Conservation (phyloP, 2,888 invertebrate species). For the Conistra vaccinii region DNA sequence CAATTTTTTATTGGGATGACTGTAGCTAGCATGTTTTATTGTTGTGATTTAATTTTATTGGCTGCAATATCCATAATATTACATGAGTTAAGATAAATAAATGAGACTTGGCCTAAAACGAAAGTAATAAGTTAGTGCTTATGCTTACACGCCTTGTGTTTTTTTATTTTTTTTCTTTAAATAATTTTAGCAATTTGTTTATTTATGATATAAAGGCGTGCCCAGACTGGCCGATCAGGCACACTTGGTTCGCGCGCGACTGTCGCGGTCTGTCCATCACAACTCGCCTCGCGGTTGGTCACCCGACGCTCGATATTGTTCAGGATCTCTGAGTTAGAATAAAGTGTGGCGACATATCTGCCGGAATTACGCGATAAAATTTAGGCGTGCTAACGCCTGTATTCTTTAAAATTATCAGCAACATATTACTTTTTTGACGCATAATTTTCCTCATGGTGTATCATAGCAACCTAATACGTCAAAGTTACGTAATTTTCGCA, state of each 20-base stretch:
- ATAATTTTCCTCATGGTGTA: not conserved
- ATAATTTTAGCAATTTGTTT: constrained; percentile 10
- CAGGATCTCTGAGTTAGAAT: constrained; percentile 12
- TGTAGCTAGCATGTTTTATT: not conserved
- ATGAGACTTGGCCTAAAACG: not conserved
- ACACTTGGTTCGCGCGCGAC: constrained; percentile 22
- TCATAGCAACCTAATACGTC: not conserved
- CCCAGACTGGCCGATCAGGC: constrained; percentile 38
- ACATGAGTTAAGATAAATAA: not conserved
- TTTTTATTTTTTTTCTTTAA: not conserved
- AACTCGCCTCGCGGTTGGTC: constrained; percentile 36
- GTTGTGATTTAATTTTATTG: not conserved
- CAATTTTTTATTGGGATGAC: not conserved
- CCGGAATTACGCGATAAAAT: not conserved
- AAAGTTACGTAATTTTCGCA: not conserved
- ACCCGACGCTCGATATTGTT: constrained; percentile 6
- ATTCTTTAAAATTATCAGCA: not conserved
- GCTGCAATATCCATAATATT: not conserved
- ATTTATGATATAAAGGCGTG: constrained; percentile 35
- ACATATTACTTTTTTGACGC: not conserved
- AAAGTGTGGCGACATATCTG: not conserved
- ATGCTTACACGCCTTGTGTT: not conserved
- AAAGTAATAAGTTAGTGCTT: not conserved
- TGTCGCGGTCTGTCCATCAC: constrained; percentile 35
- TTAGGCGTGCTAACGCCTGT: not conserved